Evolutionary conservation across 2,113 vertebrate species (phyloP).

Genomic region (Leucosticte australis): DNA sequence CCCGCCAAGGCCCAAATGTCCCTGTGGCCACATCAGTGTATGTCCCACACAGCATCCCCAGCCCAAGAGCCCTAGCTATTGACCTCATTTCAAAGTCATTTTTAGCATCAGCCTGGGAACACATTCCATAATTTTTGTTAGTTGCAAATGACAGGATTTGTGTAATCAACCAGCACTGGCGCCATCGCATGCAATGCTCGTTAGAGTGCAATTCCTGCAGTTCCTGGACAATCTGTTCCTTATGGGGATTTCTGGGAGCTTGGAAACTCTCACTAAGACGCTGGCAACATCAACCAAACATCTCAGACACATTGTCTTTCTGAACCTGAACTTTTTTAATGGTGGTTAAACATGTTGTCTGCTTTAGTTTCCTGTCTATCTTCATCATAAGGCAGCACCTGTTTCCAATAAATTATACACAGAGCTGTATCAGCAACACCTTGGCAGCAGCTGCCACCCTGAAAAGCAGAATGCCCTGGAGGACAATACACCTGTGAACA

Average conservation of each 20-base stretch:
- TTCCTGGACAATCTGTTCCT: conserved; percentile 70
- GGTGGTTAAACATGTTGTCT: conserved; percentile 79
- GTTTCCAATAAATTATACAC: conserved; percentile 81
- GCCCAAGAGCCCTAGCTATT: neutral
- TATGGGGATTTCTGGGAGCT: conserved; percentile 60
- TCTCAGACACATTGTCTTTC: conserved; percentile 78
- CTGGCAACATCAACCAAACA: conserved; percentile 74
- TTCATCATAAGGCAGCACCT: conserved; percentile 78
- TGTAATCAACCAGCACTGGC: conserved; percentile 62
- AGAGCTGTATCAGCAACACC: conserved; percentile 80
- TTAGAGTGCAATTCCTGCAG: conserved; percentile 66
- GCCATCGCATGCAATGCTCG: conserved; percentile 48
- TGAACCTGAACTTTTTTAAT: conserved; percentile 75
- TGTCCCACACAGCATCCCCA: neutral
- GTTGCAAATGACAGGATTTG: conserved; percentile 51
- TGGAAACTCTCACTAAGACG: conserved; percentile 46
- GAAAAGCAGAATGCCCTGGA: conserved; percentile 76
- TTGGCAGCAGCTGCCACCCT: conserved; percentile 76
- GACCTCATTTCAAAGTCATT: conserved; percentile 55
- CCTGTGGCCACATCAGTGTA: too few species aligned
- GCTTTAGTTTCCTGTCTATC: conserved; percentile 80
- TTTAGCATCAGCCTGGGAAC: conserved; percentile 51
- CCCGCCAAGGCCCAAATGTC: neutral
- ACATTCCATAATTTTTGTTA: conserved; percentile 32
- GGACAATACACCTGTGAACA: conserved; percentile 85